Percentiles rank a stretch among this genome's conserved stretches.
Evolutionary conservation across 2,888 invertebrate genomes (phyloP).

Genomic region (Caenorhabditis sp.): DNA sequence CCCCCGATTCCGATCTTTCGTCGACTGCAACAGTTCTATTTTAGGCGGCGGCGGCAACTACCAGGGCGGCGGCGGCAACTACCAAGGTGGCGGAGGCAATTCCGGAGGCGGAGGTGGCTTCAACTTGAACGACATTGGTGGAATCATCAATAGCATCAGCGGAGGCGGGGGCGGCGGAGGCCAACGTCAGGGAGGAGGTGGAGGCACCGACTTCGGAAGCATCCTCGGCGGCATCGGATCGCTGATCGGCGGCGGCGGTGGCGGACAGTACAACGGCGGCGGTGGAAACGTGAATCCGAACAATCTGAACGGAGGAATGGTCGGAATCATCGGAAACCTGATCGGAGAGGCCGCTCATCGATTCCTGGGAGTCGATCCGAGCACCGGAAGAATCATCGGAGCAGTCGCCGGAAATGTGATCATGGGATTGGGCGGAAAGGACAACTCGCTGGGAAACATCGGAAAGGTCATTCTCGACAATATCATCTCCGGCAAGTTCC

Average conservation of each 20-base stretch:
- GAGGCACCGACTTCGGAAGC: conserved; percentile 62
- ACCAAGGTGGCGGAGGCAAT: conserved; percentile 56
- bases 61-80: conserved; percentile 58
- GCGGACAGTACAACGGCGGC: conserved; percentile 71
- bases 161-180: conserved; percentile 50
- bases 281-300: conserved; percentile 75
- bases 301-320: conserved; percentile 75
- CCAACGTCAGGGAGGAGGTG: conserved; percentile 58
- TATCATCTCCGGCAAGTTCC: conserved; percentile 78
- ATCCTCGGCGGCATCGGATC: conserved; percentile 74
- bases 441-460: conserved; percentile 77
- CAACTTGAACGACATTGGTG: conserved; percentile 63
- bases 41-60: conserved; percentile 20
- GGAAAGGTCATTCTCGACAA: conserved; percentile 79
- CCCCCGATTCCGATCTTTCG: no score
- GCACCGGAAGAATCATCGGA: conserved; percentile 74
- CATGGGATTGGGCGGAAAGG: conserved; percentile 79
- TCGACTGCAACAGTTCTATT: no score
- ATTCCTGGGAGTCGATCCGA: conserved; percentile 78
- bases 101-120: conserved; percentile 61
- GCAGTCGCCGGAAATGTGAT: conserved; percentile 79
- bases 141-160: conserved; percentile 60
- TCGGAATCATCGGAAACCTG: conserved; percentile 75
- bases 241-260: conserved; percentile 74
- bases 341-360: conserved; percentile 79